These are phyloP conservation scores for Sphyrna mokarran DNA, from an alignment of 2,113 vertebrate genomes.

Conservation along the genomic window DNA sequence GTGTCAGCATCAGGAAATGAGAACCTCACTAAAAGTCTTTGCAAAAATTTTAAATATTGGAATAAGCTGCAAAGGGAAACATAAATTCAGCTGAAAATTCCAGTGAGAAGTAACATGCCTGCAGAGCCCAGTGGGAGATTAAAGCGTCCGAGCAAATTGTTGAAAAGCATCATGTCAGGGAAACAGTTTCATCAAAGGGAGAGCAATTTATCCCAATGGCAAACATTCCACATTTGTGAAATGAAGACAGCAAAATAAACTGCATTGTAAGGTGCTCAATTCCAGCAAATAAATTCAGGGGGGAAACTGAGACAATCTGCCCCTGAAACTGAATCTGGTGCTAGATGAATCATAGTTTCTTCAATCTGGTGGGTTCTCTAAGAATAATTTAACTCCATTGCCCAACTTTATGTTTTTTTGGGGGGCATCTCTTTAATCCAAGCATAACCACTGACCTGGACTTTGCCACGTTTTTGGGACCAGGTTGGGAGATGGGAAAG, in stretches of 20 bases:
- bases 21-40: neutral
- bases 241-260: neutral
- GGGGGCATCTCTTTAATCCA: neutral
- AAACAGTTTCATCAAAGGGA: neutral
- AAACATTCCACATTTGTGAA: neutral
- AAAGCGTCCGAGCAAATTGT: neutral
- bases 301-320: neutral
- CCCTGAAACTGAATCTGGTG: neutral
- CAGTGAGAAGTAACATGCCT: neutral
- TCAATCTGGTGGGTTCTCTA: neutral
- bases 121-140: neutral
- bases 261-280: neutral
- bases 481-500: no score
- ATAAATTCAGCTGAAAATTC: neutral
- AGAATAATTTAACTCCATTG: neutral
- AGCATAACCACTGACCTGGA: neutral
- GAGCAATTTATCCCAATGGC: neutral
- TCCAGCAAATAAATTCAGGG: neutral
- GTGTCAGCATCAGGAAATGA: neutral
- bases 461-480: neutral
- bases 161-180: neutral
- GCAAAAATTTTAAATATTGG: neutral
- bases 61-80: neutral
- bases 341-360: neutral
- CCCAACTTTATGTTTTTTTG: neutral